Conservation (phyloP, 1,140 invertebrate species). For the Ceratosolen solmsi region DNA sequence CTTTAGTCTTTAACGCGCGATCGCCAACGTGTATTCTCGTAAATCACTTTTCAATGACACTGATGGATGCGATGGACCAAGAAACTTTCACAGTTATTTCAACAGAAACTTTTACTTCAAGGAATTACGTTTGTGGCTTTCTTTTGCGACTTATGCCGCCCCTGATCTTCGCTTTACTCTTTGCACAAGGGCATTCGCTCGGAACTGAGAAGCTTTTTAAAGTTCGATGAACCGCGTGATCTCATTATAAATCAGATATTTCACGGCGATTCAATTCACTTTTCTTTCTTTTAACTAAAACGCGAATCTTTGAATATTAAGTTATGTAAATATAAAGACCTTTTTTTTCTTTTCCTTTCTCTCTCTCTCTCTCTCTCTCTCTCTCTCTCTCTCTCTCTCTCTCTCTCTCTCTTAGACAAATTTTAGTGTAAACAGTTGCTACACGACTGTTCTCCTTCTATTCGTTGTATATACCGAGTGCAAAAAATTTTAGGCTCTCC, state of each 20-base stretch:
- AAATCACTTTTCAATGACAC: constrained; percentile 50
- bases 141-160: constrained; percentile 17
- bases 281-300: neutral
- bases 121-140: constrained; percentile 39
- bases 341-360: neutral
- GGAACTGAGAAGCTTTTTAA: constrained; percentile 57
- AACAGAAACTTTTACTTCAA: constrained; percentile 37
- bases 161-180: constrained; percentile 28
- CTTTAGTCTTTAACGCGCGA: constrained; percentile 4
- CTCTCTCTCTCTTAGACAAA: no score
- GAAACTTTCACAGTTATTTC: constrained; percentile 33
- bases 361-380: no score
- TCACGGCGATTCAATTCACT: constrained; percentile 22
- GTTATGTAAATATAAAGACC: neutral
- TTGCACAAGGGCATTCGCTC: constrained; percentile 36
- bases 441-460: no score
- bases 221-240: constrained; percentile 65
- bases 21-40: constrained; percentile 33
- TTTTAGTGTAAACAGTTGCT: no score
- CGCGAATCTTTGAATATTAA: constrained; percentile 19
- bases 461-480: no score
- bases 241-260: constrained; percentile 65
- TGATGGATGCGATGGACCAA: constrained; percentile 55
- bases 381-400: no score
- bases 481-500: no score